Evolutionary conservation across 2,797 vertebrate genomes (phyloP).

Genomic region (Alauda arvensis): DNA sequence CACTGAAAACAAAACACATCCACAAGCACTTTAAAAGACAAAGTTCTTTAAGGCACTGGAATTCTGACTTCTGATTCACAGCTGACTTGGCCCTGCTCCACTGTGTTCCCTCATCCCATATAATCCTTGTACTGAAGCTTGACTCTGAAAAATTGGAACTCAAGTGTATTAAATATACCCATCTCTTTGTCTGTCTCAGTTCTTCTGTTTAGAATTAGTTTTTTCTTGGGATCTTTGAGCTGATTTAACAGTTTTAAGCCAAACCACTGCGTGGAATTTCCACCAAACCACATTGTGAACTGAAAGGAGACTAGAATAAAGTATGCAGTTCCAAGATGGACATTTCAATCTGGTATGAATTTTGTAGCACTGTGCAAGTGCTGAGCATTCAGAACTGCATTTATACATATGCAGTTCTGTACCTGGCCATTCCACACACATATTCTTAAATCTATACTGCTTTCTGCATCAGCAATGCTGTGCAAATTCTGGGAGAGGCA

Average conservation of each 20-base stretch:
- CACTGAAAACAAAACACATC: conserved; percentile 62
- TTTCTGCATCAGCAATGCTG: background rate
- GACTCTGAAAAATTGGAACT: background rate
- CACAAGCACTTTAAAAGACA: background rate
- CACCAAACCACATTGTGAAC: background rate
- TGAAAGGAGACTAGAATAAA: background rate
- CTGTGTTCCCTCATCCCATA: background rate
- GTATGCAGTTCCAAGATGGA: background rate
- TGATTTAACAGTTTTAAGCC: background rate
- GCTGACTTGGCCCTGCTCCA: background rate
- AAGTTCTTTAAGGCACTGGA: background rate
- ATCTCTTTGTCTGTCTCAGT: background rate
- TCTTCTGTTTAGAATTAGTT: background rate
- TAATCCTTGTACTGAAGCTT: background rate
- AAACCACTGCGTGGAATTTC: background rate
- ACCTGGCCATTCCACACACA: background rate
- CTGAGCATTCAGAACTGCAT: background rate
- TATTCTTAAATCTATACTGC: background rate
- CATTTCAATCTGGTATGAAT: background rate
- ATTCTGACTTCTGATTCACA: too few species aligned
- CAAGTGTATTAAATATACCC: background rate
- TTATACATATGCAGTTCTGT: background rate
- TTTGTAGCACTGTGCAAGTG: background rate
- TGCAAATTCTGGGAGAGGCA: background rate
- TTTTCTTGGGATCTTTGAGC: background rate